Percentiles rank a stretch among this genome's conserved stretches.
Evolutionary conservation across 2,113 vertebrate species (phyloP).

Genomic region (Oryctolagus cuniculus): DNA sequence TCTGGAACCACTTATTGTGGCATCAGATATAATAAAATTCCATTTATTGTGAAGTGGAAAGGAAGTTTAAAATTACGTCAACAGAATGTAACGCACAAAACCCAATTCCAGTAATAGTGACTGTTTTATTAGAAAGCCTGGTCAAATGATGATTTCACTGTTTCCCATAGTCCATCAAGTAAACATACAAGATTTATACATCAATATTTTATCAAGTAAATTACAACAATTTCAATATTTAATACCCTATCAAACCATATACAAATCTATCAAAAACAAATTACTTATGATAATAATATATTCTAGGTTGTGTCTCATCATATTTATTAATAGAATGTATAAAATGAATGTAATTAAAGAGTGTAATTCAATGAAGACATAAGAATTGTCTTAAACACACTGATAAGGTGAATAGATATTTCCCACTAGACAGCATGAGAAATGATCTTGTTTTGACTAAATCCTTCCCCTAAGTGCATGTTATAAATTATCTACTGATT

Average conservation of each 20-base stretch:
- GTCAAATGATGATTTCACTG: constrained; percentile 64
- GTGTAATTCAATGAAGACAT: background rate
- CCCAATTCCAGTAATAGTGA: constrained; percentile 56
- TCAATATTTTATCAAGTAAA: constrained; percentile 42
- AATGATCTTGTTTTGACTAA: background rate
- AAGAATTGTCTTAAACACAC: constrained; percentile 14
- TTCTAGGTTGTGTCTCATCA: constrained; percentile 29
- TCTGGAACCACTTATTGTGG: constrained; percentile 70
- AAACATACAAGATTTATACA: constrained; percentile 30
- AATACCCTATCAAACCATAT: constrained; percentile 56
- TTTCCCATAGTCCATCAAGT: background rate
- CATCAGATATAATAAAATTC: constrained; percentile 63
- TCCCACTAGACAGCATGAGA: constrained; percentile 10
- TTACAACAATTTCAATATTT: constrained; percentile 57
- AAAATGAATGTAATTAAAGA: constrained; percentile 44
- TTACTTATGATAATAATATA: background rate
- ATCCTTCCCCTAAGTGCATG: background rate
- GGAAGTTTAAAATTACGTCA: constrained; percentile 71
- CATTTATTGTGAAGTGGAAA: constrained; percentile 59
- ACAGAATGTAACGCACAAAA: constrained; percentile 54
- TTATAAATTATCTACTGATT: background rate
- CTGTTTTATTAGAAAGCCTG: constrained; percentile 52
- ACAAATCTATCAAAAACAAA: constrained; percentile 36
- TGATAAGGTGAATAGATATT: background rate
- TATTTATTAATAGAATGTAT: constrained; percentile 58